Evolutionary conservation across 2,888 invertebrate genomes (phyloP).

Genomic region (Liopterus haemorrhoidalis): DNA sequence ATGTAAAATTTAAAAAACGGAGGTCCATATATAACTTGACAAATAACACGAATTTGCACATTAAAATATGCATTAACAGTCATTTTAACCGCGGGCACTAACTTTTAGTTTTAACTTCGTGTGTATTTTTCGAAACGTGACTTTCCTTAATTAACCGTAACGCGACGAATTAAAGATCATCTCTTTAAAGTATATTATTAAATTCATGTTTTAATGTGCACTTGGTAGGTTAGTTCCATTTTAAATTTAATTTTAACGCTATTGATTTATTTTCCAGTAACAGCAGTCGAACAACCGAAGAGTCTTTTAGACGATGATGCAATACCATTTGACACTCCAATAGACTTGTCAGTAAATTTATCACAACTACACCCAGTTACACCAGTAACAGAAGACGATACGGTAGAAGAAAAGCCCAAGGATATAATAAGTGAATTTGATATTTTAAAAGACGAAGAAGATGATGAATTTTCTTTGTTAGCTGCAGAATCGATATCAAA

Average conservation of each 20-base stretch:
- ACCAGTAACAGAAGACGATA: constrained; percentile 23
- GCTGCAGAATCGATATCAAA: constrained; percentile 70
- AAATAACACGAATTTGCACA: too few species aligned
- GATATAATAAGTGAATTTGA: constrained; percentile 48
- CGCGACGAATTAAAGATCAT: too few species aligned
- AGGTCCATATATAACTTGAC: too few species aligned
- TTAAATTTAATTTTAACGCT: background rate
- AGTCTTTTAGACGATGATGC: constrained; percentile 72
- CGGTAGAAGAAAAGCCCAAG: constrained; percentile 1
- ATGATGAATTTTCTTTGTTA: constrained; percentile 71
- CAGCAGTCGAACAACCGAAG: constrained; percentile 41
- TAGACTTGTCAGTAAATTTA: constrained; percentile 64
- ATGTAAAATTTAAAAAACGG: too few species aligned
- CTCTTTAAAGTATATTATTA: too few species aligned
- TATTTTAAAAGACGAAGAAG: constrained; percentile 56
- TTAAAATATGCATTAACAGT: too few species aligned
- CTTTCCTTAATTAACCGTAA: too few species aligned
- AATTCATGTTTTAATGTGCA: too few species aligned
- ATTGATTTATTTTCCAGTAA: constrained; percentile 9
- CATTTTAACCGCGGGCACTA: too few species aligned
- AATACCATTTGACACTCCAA: constrained; percentile 59
- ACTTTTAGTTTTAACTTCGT: too few species aligned
- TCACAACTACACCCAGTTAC: constrained; percentile 46
- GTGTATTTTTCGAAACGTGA: background rate
- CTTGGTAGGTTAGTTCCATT: too few species aligned